Evolutionary conservation across 2,113 vertebrate genomes (phyloP).

Genomic region (Neogobius melanostomus): DNA sequence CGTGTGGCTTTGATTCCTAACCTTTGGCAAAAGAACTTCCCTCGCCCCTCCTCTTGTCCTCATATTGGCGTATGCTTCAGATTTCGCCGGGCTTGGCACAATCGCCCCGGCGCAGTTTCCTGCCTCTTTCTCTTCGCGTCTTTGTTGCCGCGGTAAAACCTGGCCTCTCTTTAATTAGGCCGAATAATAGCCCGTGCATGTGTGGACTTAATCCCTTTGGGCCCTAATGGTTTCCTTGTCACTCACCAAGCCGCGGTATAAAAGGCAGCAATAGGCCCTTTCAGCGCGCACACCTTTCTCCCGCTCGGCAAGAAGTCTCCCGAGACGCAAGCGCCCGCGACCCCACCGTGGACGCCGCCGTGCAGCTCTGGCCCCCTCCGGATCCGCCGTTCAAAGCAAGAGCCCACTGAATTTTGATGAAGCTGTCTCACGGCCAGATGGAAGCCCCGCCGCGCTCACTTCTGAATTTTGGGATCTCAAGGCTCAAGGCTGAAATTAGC

Average conservation of each 20-base stretch:
- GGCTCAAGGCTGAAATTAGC: neutral
- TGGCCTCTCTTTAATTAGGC: slow-evolving; percentile 78
- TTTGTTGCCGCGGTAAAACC: slow-evolving; percentile 74
- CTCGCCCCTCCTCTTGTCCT: neutral
- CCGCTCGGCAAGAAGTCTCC: slow-evolving; percentile 42
- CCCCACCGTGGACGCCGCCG: slow-evolving; percentile 45
- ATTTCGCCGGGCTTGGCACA: slow-evolving; percentile 57
- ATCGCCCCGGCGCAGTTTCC: slow-evolving; percentile 66
- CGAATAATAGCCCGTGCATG: slow-evolving; percentile 79
- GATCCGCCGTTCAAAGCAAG: slow-evolving; percentile 52
- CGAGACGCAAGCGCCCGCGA: slow-evolving; percentile 45
- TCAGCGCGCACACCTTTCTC: slow-evolving; percentile 72
- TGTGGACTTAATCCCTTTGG: slow-evolving; percentile 79
- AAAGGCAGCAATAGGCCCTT: slow-evolving; percentile 68
- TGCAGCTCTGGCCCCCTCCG: slow-evolving; percentile 36
- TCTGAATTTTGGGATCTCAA: slow-evolving; percentile 10
- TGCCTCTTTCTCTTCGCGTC: slow-evolving; percentile 65
- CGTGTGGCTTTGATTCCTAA: slow-evolving; percentile 37
- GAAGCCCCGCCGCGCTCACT: slow-evolving; percentile 51
- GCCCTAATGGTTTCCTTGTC: slow-evolving; percentile 81
- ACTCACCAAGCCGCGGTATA: slow-evolving; percentile 73
- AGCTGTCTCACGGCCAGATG: slow-evolving; percentile 51
- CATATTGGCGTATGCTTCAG: slow-evolving; percentile 52
- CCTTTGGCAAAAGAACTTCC: slow-evolving; percentile 22
- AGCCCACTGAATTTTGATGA: slow-evolving; percentile 65